Conservation (phyloP, 2,113 vertebrate species). For the Cyprinus carpio region DNA sequence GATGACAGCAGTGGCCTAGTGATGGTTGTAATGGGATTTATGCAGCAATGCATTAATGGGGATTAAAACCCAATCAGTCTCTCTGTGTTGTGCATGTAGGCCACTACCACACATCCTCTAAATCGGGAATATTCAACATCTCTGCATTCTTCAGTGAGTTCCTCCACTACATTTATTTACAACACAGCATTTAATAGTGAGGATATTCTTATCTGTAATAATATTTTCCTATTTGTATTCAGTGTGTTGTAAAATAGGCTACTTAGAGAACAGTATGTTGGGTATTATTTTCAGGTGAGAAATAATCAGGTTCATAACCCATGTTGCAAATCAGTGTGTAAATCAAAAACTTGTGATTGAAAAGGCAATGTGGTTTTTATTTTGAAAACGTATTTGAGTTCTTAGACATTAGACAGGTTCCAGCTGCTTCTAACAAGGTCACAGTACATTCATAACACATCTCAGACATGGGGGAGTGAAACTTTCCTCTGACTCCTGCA, state of each 20-base stretch:
- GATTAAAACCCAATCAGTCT: slow-evolving; percentile 44
- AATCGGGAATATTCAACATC: background rate
- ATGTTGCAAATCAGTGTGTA: background rate
- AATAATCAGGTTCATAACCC: background rate
- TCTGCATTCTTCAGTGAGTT: background rate
- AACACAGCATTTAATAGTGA: background rate
- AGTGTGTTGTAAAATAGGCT: background rate
- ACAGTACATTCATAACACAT: background rate
- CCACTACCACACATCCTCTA: slow-evolving; percentile 1
- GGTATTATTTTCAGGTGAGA: background rate
- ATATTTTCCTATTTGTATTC: background rate
- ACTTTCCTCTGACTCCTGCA: background rate
- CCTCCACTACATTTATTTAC: background rate
- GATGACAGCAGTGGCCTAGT: slow-evolving; percentile 34
- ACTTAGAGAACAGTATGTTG: background rate
- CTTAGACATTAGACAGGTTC: background rate
- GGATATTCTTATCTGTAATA: background rate
- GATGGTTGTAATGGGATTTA: slow-evolving; percentile 44
- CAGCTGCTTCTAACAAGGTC: background rate
- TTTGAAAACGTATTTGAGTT: background rate
- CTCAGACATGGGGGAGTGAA: background rate
- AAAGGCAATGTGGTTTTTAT: background rate
- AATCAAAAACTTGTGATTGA: background rate
- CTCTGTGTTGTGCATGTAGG: slow-evolving; percentile 11
- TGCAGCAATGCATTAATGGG: slow-evolving; percentile 26